phyloP scores from a whole-genome alignment of 2,113 vertebrate genomes.

The Panurus biarmicus region DNA sequence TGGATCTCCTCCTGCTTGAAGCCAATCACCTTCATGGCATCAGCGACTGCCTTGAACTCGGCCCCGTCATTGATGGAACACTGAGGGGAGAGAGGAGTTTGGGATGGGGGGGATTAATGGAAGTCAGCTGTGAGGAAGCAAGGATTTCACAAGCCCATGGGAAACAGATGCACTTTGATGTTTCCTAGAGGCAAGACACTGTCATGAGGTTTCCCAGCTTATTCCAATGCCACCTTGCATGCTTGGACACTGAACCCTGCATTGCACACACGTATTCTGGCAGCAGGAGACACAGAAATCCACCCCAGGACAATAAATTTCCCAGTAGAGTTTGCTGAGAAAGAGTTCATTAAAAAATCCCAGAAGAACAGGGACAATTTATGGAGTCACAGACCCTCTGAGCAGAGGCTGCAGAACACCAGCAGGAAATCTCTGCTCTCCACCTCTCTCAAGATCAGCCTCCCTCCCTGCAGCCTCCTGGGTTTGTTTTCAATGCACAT shows the following conservation, averaged over 20 bases:
- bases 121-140: background rate
- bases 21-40: slow-evolving; percentile 97
- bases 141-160: background rate
- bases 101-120: background rate
- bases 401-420: background rate
- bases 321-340: background rate
- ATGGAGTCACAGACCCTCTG: background rate
- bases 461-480: background rate
- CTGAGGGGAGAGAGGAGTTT: slow-evolving; percentile 58
- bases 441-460: background rate
- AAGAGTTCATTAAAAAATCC: background rate
- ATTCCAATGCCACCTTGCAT: rapidly evolving
- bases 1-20: slow-evolving; percentile 93
- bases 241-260: background rate
- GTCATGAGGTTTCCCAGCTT: background rate
- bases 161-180: background rate
- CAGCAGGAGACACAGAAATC: background rate
- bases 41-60: slow-evolving; percentile 90
- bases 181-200: background rate
- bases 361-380: background rate
- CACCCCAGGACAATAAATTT: background rate
- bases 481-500: background rate
- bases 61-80: slow-evolving; percentile 85
- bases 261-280: rapidly evolving
- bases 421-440: background rate